Conservation (phyloP, 1,140 invertebrate genomes). For the Scaptodrosophila lebanonensis region DNA sequence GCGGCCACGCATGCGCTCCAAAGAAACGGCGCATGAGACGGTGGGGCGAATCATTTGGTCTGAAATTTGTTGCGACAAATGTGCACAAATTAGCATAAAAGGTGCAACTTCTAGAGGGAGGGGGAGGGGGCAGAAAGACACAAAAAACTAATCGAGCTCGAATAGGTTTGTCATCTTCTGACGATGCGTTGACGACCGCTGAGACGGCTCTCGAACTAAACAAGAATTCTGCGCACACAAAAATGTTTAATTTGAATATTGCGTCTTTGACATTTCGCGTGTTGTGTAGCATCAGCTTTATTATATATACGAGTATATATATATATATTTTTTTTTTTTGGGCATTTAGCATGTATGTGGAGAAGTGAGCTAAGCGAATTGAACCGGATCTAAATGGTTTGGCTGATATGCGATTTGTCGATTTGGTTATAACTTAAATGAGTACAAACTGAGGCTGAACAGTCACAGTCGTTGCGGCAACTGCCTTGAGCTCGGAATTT, state of each 20-base stretch:
- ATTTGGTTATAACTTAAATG: slow-evolving; percentile 13
- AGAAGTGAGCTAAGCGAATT: slow-evolving; percentile 38
- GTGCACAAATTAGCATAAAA: slow-evolving; percentile 21
- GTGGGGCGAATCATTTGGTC: too few relatives aligned
- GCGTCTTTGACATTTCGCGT: slow-evolving; percentile 65
- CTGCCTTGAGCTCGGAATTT: slow-evolving; percentile 24
- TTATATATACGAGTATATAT: neutral
- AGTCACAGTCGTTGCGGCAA: slow-evolving; percentile 1
- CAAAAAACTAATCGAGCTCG: slow-evolving; percentile 23
- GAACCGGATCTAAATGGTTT: slow-evolving; percentile 65
- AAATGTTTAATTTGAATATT: slow-evolving; percentile 30
- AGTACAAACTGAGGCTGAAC: slow-evolving; percentile 22
- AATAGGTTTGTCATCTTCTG: slow-evolving; percentile 23
- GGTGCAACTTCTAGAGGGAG: slow-evolving; percentile 29
- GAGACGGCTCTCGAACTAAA: too few relatives aligned
- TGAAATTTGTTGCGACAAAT: slow-evolving; percentile 30
- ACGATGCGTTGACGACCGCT: slow-evolving; percentile 12
- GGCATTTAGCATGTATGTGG: slow-evolving; percentile 12
- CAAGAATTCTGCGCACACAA: slow-evolving; percentile 19
- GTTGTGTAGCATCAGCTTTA: slow-evolving; percentile 28
- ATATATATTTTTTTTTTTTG: slow-evolving; percentile 17
- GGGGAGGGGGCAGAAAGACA: too few relatives aligned
- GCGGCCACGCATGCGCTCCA: neutral
- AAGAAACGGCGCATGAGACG: too few relatives aligned
- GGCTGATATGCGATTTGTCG: too few relatives aligned